Conservation (phyloP, 2,797 vertebrate genomes). For the Lemur catta region DNA sequence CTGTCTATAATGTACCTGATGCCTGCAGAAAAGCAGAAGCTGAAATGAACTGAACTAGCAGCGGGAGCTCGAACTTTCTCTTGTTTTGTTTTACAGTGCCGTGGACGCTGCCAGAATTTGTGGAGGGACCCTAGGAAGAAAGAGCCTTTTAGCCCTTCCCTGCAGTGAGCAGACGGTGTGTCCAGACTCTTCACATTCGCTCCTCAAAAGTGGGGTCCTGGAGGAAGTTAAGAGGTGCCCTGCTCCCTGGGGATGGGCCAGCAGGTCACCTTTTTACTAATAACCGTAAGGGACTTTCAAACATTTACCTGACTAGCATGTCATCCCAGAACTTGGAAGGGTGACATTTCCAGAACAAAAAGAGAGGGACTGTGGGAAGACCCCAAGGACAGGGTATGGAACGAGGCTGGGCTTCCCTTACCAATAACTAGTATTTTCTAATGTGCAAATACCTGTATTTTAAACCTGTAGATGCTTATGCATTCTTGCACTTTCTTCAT, state of each 20-base stretch:
- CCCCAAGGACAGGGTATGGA: neutral
- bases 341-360: neutral
- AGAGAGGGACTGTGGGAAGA: neutral
- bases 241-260: neutral
- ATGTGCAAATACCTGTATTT: neutral
- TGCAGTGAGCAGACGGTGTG: neutral
- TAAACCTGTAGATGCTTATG: neutral
- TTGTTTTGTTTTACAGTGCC: neutral
- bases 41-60: neutral
- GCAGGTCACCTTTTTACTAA: neutral
- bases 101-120: neutral
- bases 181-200: neutral
- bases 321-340: neutral
- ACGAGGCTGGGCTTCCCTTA: neutral
- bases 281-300: neutral
- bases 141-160: neutral
- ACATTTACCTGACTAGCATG: neutral
- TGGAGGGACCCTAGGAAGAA: neutral
- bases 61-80: neutral
- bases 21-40: conserved; percentile 49
- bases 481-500: conserved; percentile 1
- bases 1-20: conserved; percentile 50
- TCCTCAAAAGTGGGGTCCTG: neutral
- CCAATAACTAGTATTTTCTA: neutral
- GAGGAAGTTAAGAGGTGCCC: neutral